Percentiles rank a stretch among this genome's conserved stretches.
Conservation (phyloP, 1,140 invertebrate species). For the Magallana ariakensis region DNA sequence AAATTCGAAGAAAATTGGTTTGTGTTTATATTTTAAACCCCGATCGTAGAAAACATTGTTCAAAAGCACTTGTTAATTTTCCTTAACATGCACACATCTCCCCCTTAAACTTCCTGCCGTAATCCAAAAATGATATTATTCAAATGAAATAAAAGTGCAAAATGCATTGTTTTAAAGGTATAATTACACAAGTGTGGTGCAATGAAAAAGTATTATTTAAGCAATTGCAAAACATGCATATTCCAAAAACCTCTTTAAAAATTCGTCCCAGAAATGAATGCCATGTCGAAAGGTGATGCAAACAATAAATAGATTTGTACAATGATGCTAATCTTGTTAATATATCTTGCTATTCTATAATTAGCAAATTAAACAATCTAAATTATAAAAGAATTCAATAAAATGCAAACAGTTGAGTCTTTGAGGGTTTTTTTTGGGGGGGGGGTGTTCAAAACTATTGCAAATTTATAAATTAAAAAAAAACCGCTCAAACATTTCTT, state of each 20-base stretch:
- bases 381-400: too few species aligned
- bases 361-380: too few species aligned
- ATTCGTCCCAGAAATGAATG: conserved; percentile 5
- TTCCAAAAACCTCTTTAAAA: background rate
- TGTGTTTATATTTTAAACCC: too few species aligned
- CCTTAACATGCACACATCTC: background rate
- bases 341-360: too few species aligned
- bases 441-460: too few species aligned
- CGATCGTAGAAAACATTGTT: too few species aligned
- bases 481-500: too few species aligned
- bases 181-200: background rate
- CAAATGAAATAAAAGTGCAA: background rate
- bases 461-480: too few species aligned
- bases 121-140: background rate
- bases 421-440: too few species aligned
- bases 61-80: background rate
- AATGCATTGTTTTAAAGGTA: background rate
- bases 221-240: background rate
- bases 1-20: too few species aligned
- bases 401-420: too few species aligned
- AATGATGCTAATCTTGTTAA: too few species aligned
- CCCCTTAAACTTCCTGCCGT: background rate
- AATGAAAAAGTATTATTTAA: background rate
- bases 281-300: conserved; percentile 11
- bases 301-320: background rate